phyloP scores from a whole-genome alignment of 1,140 invertebrate genomes.

The Bathynomus jamesi region DNA sequence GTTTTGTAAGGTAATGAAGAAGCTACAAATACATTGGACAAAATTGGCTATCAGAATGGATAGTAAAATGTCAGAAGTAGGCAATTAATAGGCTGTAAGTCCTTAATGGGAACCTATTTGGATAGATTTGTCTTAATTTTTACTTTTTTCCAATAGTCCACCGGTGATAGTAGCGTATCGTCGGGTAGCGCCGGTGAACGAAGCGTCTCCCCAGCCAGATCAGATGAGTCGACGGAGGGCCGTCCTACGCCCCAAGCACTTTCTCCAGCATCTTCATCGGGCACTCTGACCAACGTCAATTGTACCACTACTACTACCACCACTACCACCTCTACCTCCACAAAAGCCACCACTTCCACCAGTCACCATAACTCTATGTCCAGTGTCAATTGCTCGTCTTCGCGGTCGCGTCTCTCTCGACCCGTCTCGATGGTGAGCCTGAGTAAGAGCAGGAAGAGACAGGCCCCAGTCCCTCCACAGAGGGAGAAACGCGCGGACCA shows the following conservation, averaged over 20 bases:
- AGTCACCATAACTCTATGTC: neutral
- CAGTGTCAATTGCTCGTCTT: conserved; percentile 20
- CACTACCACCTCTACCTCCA: conserved; percentile 24
- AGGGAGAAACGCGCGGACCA: conserved; percentile 25
- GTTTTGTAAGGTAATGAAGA: too few relatives aligned
- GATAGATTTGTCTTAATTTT: too few relatives aligned
- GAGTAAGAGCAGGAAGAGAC: conserved; percentile 39
- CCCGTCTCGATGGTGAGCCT: conserved; percentile 35
- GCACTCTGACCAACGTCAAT: neutral
- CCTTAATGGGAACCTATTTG: too few relatives aligned
- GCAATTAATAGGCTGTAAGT: too few relatives aligned
- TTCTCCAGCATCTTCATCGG: neutral
- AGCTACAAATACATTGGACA: too few relatives aligned
- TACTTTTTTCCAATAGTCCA: too few relatives aligned
- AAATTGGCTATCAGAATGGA: too few relatives aligned
- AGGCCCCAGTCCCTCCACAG: conserved; percentile 16
- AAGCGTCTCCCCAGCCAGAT: conserved; percentile 38
- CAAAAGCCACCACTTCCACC: neutral
- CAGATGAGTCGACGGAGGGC: conserved; percentile 17
- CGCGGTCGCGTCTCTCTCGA: conserved; percentile 34
- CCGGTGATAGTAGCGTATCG: conserved; percentile 41
- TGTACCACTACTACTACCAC: neutral
- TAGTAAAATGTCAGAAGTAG: too few relatives aligned
- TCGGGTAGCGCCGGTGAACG: conserved; percentile 40
- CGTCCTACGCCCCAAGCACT: neutral